A percentile compares a stretch with the other conserved stretches of the same genome.
These are phyloP conservation scores for Morpho achilles DNA, from an alignment of 2,888 invertebrate genomes.

Conservation along the genomic window DNA sequence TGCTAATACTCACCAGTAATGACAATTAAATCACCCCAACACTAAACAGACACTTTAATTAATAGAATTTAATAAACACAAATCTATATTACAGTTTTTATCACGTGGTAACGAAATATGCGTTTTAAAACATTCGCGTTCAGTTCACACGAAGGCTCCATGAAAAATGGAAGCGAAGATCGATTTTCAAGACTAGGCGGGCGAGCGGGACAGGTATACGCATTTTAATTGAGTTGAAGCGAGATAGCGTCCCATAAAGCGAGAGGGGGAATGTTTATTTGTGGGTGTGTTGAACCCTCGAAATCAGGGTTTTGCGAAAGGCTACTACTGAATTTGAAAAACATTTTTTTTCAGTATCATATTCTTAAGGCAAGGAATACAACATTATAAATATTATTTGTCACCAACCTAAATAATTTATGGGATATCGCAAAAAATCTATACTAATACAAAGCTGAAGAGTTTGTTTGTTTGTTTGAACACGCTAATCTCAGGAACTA, in stretches of 20 bases:
- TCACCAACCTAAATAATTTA: no score
- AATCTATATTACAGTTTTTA: neutral
- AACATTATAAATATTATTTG: no score
- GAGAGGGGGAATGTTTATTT: conserved; percentile 30
- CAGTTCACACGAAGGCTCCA: neutral
- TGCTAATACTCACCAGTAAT: no score
- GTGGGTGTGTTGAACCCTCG: conserved; percentile 41
- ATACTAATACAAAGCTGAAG: no score
- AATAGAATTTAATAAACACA: no score
- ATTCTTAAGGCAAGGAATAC: no score
- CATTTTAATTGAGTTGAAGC: conserved; percentile 18
- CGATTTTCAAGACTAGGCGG: conserved; percentile 10
- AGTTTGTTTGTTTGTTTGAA: no score
- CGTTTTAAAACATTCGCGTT: neutral
- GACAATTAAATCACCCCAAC: no score
- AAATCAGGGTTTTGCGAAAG: conserved; percentile 38
- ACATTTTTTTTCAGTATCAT: neutral
- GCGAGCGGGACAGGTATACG: conserved; percentile 27
- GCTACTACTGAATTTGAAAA: conserved; percentile 32
- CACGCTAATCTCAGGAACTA: no score
- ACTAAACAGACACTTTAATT: no score
- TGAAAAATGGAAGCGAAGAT: neutral
- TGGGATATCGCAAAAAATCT: no score
- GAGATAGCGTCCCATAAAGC: conserved; percentile 22
- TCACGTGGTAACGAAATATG: conserved; percentile 1